Evolutionary conservation across 2,113 vertebrate genomes (phyloP), one percentile per base, ranked within the genome.

Genomic region (Chrysochloris asiatica): DNA sequence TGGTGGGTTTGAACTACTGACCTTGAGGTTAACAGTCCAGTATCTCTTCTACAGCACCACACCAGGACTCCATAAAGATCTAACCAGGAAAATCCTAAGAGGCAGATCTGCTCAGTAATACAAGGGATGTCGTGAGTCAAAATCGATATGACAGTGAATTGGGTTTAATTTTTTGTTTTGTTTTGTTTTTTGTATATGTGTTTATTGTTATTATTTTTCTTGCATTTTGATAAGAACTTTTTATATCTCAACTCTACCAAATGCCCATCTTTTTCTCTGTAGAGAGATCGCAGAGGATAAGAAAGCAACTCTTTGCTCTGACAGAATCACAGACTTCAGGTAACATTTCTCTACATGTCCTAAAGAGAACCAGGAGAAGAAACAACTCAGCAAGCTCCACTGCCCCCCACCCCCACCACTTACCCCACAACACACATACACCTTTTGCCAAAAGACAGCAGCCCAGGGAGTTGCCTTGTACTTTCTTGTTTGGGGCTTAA

Each of bases 401-500:
- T n/a, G n/a, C 12, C 26, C 0, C 3, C 54, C 54, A 13, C 17
- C 54, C 4, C 24, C 54, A 6, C 17, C 54, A 56, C 59, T 63
- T n/a, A n/a, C n/a, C n/a, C n/a, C n/a, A n/a, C n/a, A n/a, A n/a
- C n/a, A n/a, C n/a, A n/a, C n/a, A n/a, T n/a, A n/a, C n/a, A n/a
- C n/a, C n/a, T n/a, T n/a, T 13, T 24, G 14, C 59, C 38, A 43
- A 47, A 11, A 14, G 52, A n/a, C 52, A 65, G 22, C 28, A 33
- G 1, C 24, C 82, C 28, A 8, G 1, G 30, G 22, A n/a, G 6
- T 6, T 9, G 47, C 12, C 45, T 16, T 0, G 0, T 0, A 16
- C 76, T 26, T 33, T 30, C 41, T 36, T 72, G 69, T 69, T 26
- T 21, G 10, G 48, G 21, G 26, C 87, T 73, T 48, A 48, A 75